Base-by-base conservation (phyloP, 2,797 vertebrate genomes). In the Phalloptychus januarius region DNA sequence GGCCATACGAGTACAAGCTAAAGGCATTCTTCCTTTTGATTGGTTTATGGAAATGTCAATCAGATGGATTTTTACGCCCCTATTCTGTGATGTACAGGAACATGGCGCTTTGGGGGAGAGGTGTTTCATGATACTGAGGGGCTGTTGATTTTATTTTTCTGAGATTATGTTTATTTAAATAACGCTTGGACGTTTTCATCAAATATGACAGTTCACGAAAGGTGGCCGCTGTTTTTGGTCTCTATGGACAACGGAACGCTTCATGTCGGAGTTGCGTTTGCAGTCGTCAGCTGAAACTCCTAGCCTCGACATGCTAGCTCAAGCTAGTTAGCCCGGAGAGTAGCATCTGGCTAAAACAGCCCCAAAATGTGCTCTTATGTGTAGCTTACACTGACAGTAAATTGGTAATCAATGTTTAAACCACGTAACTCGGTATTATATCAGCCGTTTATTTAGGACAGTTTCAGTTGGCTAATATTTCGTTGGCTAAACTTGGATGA, bases 91-190 rank as follows among this genome's bases (percentile, higher is more conserved):
- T 58, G 77, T 73, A 75, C 81, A 89, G 91, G 89, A 96, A 96
- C 92, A 96, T 96, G 95, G 95, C 96, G 95, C 91, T 92, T 74
- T 79, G 88, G 89, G 84, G 79, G 86, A 93, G 83, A 89, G 88
- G 83, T 81, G 91, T 91, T 93, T 93, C 86, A 81, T 92, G 89
- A 90, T 82, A 92, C 86, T 90, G 87, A 79, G 78, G 42, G 69
- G 79, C 78, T 85, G 72, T 85, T 83, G 81, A 78, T 83, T 87
- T 48, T 79, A 80, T 36, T 90, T 80, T 79, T 4, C 28, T 63
- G 77, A 28, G 44, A 44, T 28, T 72, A 16, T 58, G 54, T 69
- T 83, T 6, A 65, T 78, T 74, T 79, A 67, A 76, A 79, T 78
- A 83, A 45, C 45, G 52, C 15, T 36, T 40, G 50, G 70, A 45